Conservation (phyloP, 2,113 vertebrate genomes). For the Sitta europaea region DNA sequence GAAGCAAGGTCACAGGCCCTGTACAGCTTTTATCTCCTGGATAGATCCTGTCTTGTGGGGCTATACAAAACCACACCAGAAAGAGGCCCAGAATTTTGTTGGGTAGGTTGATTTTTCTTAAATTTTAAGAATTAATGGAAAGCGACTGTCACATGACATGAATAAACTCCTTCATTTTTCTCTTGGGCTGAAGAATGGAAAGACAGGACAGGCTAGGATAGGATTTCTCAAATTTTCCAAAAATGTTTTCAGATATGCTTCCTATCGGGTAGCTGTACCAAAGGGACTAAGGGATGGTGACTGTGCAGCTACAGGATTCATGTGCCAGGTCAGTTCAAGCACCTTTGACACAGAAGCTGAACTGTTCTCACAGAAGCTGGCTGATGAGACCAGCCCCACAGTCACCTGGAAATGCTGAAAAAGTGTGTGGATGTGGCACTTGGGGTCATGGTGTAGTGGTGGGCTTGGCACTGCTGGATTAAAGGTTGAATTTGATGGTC, state of each 20-base stretch:
- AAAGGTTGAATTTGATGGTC: neutral
- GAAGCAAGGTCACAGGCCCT: neutral
- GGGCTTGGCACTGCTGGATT: neutral
- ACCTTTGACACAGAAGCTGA: neutral
- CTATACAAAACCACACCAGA: neutral
- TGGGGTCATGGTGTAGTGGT: no score
- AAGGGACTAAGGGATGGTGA: neutral
- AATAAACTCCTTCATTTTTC: neutral
- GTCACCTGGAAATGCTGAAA: neutral
- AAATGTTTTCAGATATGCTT: neutral
- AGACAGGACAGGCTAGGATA: no score
- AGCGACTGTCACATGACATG: rapidly evolving
- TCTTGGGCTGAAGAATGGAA: neutral
- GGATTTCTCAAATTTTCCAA: neutral
- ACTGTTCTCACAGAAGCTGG: neutral
- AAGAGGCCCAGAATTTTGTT: neutral
- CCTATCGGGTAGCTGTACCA: neutral
- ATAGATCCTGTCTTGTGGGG: neutral
- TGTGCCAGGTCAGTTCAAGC: neutral
- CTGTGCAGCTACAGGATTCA: rapidly evolving
- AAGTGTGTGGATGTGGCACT: neutral
- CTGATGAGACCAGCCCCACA: neutral
- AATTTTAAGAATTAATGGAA: neutral
- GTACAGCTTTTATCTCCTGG: neutral
- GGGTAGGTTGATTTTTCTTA: neutral